A percentile compares a stretch with the other conserved stretches of the same genome.
Conservation (phyloP, 2,888 invertebrate species). For the Xiphydria camelus region DNA sequence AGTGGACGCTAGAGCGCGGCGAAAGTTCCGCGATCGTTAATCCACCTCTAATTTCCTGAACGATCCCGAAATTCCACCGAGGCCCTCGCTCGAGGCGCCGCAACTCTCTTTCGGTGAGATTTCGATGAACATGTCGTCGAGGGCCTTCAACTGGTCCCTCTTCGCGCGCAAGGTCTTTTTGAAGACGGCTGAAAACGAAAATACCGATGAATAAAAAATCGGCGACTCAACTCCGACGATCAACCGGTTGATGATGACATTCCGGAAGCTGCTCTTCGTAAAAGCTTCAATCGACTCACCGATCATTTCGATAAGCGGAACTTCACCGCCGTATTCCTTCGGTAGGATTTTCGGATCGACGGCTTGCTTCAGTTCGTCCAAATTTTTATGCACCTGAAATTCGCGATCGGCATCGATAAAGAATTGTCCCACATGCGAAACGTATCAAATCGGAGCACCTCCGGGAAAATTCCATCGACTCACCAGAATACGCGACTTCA, state of each 20-base stretch:
- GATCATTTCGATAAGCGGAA: constrained; percentile 81
- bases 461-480: constrained; percentile 52
- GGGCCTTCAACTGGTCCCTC: constrained; percentile 68
- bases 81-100: constrained; percentile 66
- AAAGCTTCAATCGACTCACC: constrained; percentile 60
- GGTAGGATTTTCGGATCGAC: constrained; percentile 78
- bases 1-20: too few relatives aligned
- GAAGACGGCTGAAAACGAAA: constrained; percentile 53
- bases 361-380: constrained; percentile 72
- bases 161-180: constrained; percentile 68
- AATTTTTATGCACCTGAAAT: constrained; percentile 73
- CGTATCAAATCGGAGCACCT: neutral
- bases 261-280: too few relatives aligned
- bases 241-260: too few relatives aligned
- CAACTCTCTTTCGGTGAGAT: constrained; percentile 62
- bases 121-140: constrained; percentile 78
- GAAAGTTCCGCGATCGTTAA: constrained; percentile 54
- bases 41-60: constrained; percentile 85
- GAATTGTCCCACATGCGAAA: neutral
- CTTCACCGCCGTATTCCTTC: constrained; percentile 85
- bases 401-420: constrained; percentile 8
- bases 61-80: constrained; percentile 78
- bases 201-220: too few relatives aligned
- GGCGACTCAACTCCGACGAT: too few relatives aligned
- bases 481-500: constrained; percentile 79